Evolutionary conservation across 1,140 invertebrate genomes (phyloP).

Genomic region (Varroa destructor): DNA sequence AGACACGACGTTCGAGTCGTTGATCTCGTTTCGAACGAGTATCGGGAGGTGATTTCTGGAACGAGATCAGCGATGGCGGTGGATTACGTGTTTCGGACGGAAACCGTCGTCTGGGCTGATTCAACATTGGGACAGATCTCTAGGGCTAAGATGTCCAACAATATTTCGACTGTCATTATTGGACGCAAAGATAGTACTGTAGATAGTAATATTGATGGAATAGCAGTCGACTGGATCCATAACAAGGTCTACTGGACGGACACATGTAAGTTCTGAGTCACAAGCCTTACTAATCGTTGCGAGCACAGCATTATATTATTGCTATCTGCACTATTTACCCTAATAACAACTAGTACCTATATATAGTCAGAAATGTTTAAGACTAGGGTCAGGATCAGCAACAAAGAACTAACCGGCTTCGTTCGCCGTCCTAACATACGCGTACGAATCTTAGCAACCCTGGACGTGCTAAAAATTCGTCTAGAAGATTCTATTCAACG

Average conservation of each 20-base stretch:
- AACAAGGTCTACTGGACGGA: conserved; percentile 86
- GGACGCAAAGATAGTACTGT: conserved; percentile 42
- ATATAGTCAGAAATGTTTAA: too few species aligned
- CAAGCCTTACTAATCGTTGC: background rate
- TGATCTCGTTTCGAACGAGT: conserved; percentile 55
- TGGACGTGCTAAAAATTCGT: too few species aligned
- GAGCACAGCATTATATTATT: background rate
- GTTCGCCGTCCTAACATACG: too few species aligned
- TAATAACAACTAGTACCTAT: too few species aligned
- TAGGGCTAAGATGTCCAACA: conserved; percentile 41
- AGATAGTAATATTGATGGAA: conserved; percentile 67
- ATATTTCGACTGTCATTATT: conserved; percentile 10
- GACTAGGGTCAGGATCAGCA: too few species aligned
- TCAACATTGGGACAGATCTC: conserved; percentile 73
- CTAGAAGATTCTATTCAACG: too few species aligned
- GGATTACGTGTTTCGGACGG: conserved; percentile 74
- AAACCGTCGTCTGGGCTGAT: conserved; percentile 91
- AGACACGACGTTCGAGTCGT: conserved; percentile 76
- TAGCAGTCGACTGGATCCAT: conserved; percentile 94
- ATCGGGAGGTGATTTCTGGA: conserved; percentile 74
- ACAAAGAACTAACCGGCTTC: too few species aligned
- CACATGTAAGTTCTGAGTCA: conserved; percentile 35
- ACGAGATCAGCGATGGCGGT: conserved; percentile 68
- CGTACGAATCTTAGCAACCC: too few species aligned
- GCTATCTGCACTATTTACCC: background rate